phyloP scores from a whole-genome alignment of 2,888 invertebrate genomes.

The Brachypalpus laphriformis region DNA sequence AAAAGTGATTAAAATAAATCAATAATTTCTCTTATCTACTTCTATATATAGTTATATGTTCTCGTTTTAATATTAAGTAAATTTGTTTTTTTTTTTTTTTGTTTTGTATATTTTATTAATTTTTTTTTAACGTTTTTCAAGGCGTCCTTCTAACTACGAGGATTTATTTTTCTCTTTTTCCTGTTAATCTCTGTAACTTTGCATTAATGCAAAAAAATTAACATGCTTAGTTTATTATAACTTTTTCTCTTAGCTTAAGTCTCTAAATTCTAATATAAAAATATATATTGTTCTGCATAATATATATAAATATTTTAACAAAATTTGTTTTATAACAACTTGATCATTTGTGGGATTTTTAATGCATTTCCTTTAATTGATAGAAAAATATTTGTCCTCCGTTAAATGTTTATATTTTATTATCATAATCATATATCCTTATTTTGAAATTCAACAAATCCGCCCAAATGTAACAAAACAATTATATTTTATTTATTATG shows the following conservation, averaged over 20 bases:
- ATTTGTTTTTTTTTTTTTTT: conserved; percentile 29
- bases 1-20: conserved; percentile 14
- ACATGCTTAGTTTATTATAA: conserved; percentile 44
- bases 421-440: neutral
- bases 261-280: conserved; percentile 62
- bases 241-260: conserved; percentile 25
- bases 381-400: conserved; percentile 53
- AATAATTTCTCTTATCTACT: conserved; percentile 42
- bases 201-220: conserved; percentile 40
- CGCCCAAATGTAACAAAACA: conserved; percentile 57
- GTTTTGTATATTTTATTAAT: conserved; percentile 37
- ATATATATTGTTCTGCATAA: conserved; percentile 66
- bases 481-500: conserved; percentile 1
- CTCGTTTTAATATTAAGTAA: conserved; percentile 52
- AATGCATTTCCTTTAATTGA: conserved; percentile 4
- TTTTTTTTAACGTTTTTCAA: conserved; percentile 34
- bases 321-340: conserved; percentile 65
- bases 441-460: conserved; percentile 47
- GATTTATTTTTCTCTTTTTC: conserved; percentile 14
- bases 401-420: neutral
- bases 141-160: conserved; percentile 49
- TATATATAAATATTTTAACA: conserved; percentile 71
- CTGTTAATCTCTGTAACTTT: conserved; percentile 54
- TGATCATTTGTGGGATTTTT: conserved; percentile 14
- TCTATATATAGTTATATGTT: conserved; percentile 27